Evolutionary conservation across 2,797 vertebrate species (phyloP).

Genomic region (Chiloscyllium punctatum): DNA sequence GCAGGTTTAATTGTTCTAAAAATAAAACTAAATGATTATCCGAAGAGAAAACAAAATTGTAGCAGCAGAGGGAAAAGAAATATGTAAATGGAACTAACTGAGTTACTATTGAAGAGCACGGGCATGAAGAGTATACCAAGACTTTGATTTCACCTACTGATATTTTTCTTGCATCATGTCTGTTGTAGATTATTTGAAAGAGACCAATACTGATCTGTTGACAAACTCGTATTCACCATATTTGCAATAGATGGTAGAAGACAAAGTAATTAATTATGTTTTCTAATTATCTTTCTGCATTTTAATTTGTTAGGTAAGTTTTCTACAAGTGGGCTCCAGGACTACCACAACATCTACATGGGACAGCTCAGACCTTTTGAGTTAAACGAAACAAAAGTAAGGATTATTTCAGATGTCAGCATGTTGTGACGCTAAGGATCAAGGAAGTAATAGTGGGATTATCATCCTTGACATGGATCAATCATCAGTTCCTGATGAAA

Average conservation of each 20-base stretch:
- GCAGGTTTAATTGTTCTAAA: no score
- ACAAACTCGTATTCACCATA: not conserved
- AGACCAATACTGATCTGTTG: not conserved
- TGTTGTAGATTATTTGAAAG: not conserved
- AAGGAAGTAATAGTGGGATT: no score
- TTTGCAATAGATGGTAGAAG: not conserved
- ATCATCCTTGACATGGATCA: no score
- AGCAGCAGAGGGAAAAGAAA: no score
- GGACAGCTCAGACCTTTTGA: not conserved
- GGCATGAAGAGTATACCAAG: not conserved
- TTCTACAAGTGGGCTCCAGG: not conserved
- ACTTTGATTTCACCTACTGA: not conserved
- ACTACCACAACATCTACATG: not conserved
- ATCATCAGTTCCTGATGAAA: no score
- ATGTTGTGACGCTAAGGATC: no score
- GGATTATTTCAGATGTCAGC: not conserved
- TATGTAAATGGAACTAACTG: no score
- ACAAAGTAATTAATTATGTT: not conserved
- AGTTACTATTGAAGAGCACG: no score
- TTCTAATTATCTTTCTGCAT: not conserved
- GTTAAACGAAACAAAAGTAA: not conserved
- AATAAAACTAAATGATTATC: no score
- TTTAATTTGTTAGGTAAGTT: not conserved
- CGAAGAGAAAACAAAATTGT: no score
- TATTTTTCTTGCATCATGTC: not conserved